Percentiles rank a stretch among this genome's conserved stretches.
These are phyloP conservation scores for Myodes glareolus DNA, from an alignment of 2,113 vertebrate species.

Conservation along the genomic window DNA sequence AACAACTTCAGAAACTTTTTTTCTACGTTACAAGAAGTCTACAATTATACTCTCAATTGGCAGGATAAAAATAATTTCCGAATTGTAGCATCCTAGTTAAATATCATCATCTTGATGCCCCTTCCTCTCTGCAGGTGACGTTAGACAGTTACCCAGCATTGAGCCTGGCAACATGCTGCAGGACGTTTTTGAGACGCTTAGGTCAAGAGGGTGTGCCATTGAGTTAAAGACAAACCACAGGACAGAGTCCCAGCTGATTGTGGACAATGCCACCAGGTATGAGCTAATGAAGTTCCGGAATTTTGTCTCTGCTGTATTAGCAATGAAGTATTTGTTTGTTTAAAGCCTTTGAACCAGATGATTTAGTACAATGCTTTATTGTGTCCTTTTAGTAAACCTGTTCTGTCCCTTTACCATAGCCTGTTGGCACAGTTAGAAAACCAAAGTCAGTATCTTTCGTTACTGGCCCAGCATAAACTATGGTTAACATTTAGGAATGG, in stretches of 20 bases:
- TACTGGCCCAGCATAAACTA: neutral
- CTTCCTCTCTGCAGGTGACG: conserved; percentile 85
- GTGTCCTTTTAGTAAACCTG: neutral
- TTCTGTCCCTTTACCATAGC: neutral
- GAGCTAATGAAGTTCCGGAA: neutral
- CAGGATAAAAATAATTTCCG: conserved; percentile 33
- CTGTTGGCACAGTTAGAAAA: conserved; percentile 8
- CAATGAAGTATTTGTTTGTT: conserved; percentile 9
- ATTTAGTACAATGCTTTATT: neutral
- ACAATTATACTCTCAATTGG: neutral
- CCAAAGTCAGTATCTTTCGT: conserved; percentile 21
- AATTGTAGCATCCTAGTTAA: neutral
- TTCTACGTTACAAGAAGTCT: neutral
- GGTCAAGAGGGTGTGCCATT: conserved; percentile 84
- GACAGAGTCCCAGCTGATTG: conserved; percentile 90
- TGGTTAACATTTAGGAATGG: conserved; percentile 31
- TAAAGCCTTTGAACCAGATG: conserved; percentile 6
- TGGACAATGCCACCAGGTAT: conserved; percentile 90
- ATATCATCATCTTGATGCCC: neutral
- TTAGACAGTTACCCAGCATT: conserved; percentile 92
- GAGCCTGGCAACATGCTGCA: conserved; percentile 89
- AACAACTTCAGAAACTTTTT: neutral
- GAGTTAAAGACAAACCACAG: conserved; percentile 92
- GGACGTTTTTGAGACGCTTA: conserved; percentile 88
- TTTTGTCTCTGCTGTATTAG: conserved; percentile 17